These are phyloP conservation scores for Pseudonaja textilis DNA, from an alignment of 2,113 vertebrate genomes.

Conservation along the genomic window DNA sequence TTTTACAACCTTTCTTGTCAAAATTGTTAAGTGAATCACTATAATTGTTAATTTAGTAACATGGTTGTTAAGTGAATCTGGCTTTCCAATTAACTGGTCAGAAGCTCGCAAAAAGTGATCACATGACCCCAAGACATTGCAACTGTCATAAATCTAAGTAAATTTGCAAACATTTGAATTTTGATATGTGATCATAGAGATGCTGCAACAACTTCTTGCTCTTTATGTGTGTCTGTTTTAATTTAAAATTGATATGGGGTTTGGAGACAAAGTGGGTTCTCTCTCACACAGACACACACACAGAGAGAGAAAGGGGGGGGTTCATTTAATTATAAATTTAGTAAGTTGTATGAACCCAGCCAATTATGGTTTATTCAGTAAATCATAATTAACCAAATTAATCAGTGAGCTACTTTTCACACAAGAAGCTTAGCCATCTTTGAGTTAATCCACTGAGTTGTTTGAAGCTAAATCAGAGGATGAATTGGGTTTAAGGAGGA, in stretches of 20 bases:
- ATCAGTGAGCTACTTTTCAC: too few relatives aligned
- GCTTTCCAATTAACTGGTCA: too few relatives aligned
- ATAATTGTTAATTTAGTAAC: too few relatives aligned
- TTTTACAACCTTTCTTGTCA: too few relatives aligned
- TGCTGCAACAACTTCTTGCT: not conserved
- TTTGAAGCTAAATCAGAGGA: not conserved
- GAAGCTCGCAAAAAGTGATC: too few relatives aligned
- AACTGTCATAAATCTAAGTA: too few relatives aligned
- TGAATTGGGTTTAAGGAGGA: not conserved
- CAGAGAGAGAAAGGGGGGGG: not conserved
- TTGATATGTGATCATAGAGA: too few relatives aligned
- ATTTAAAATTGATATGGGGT: not conserved
- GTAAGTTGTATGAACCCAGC: not conserved
- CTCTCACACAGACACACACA: not conserved
- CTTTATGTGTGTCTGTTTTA: not conserved
- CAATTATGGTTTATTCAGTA: not conserved
- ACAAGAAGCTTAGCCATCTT: not conserved
- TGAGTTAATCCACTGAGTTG: not conserved
- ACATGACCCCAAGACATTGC: too few relatives aligned
- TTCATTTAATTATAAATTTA: not conserved
- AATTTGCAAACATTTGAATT: too few relatives aligned
- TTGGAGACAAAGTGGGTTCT: not conserved
- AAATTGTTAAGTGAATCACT: too few relatives aligned
- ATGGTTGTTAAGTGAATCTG: too few relatives aligned
- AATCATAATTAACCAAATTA: not conserved